Evolutionary conservation across 2,888 invertebrate genomes (phyloP).

Genomic region (Ornithoptera alexandrae): DNA sequence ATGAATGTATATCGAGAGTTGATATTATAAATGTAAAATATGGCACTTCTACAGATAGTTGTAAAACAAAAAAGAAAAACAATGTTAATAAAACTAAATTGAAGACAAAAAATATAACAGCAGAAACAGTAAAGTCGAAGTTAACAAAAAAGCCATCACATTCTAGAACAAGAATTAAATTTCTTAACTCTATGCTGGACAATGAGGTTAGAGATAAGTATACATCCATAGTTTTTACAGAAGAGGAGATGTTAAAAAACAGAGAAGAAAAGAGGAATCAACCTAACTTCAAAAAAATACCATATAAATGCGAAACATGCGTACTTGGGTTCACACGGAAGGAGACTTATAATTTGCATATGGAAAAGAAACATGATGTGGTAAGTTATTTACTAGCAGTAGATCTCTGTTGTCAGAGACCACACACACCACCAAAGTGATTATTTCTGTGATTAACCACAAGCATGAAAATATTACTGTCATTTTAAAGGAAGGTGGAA

Average conservation of each 20-base stretch:
- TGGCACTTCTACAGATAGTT: not conserved
- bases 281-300: constrained; percentile 60
- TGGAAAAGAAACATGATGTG: constrained; percentile 49
- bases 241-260: constrained; percentile 49
- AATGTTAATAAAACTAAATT: not conserved
- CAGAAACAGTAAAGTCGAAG: constrained; percentile 18
- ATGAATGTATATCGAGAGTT: not conserved
- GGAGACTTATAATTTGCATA: constrained; percentile 46
- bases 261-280: constrained; percentile 55
- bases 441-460: too few species aligned
- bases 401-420: not conserved
- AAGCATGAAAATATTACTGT: too few species aligned
- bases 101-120: constrained; percentile 27
- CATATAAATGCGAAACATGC: constrained; percentile 58
- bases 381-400: constrained; percentile 35
- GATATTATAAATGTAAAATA: not conserved
- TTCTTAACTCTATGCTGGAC: constrained; percentile 4
- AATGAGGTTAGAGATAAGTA: constrained; percentile 44
- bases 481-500: too few species aligned
- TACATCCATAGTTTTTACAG: constrained; percentile 42
- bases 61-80: not conserved
- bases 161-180: constrained; percentile 1
- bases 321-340: constrained; percentile 54
- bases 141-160: constrained; percentile 12
- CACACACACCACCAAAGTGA: too few species aligned